These are phyloP conservation scores for Clarias pachynema DNA, from an alignment of 2,797 vertebrate genomes.

Conservation along the genomic window DNA sequence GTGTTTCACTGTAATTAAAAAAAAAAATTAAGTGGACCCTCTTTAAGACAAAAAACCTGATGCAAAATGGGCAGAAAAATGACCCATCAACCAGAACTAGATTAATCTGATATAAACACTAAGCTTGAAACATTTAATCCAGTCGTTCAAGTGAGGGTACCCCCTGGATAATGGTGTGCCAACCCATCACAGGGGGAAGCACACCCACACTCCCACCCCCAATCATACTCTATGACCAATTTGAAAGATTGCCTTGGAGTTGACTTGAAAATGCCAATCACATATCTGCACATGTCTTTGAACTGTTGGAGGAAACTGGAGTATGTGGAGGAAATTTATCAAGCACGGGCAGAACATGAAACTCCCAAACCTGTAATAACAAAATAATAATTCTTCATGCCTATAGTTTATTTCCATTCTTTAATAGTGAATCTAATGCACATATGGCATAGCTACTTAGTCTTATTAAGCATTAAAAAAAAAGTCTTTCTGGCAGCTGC, in stretches of 20 bases:
- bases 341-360: too few species aligned
- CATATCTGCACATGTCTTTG: too few species aligned
- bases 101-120: not conserved
- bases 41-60: not conserved
- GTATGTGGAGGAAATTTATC: too few species aligned
- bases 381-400: not conserved
- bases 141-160: too few species aligned
- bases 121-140: not conserved
- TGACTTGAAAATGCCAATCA: too few species aligned
- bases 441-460: not conserved
- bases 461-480: slow-evolving; percentile 3
- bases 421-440: slow-evolving; percentile 1
- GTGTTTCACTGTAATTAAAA: not conserved
- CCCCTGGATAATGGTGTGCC: too few species aligned
- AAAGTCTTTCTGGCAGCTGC: not conserved
- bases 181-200: too few species aligned
- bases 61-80: not conserved
- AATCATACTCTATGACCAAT: too few species aligned
- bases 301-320: too few species aligned
- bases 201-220: too few species aligned
- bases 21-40: not conserved
- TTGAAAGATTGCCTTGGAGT: too few species aligned
- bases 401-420: not conserved
- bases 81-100: not conserved
- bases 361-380: not conserved